phyloP scores from a whole-genome alignment of 2,113 vertebrate genomes.

The Scytalopus superciliaris region DNA sequence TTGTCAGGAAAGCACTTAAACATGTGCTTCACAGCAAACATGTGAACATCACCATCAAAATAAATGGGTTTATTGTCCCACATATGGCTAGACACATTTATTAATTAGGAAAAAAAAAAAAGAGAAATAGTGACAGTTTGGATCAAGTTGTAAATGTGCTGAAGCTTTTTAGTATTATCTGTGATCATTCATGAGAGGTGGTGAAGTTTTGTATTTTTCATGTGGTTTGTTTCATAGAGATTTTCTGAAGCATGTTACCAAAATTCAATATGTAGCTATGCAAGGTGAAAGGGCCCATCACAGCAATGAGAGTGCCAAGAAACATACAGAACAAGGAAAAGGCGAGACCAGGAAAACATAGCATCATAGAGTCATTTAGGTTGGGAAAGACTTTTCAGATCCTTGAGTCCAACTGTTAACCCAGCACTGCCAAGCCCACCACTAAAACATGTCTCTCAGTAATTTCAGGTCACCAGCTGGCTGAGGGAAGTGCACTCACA shows the following conservation, averaged over 20 bases:
- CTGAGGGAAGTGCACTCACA: rapidly evolving
- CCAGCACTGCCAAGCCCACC: neutral
- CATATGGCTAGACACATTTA: conserved; percentile 38
- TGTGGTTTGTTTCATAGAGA: neutral
- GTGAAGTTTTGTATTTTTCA: neutral
- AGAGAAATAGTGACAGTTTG: neutral
- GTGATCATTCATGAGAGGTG: neutral
- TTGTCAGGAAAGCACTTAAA: conserved; percentile 27
- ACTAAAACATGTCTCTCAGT: neutral
- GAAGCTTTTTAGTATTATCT: neutral
- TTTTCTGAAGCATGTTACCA: neutral
- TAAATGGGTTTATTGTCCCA: conserved; percentile 42
- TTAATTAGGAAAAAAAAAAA: neutral
- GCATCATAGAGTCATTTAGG: no score
- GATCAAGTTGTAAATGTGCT: neutral
- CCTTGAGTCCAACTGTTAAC: neutral
- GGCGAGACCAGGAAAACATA: neutral
- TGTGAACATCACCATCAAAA: conserved; percentile 29
- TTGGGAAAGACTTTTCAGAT: neutral
- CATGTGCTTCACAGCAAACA: conserved; percentile 40
- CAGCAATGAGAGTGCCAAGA: neutral
- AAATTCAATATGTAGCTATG: neutral
- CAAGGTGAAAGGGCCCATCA: neutral
- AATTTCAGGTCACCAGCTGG: neutral
- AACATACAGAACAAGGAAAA: neutral